Evolutionary conservation across 2,797 vertebrate species (phyloP).

Genomic region (Sebastes matsubarae): DNA sequence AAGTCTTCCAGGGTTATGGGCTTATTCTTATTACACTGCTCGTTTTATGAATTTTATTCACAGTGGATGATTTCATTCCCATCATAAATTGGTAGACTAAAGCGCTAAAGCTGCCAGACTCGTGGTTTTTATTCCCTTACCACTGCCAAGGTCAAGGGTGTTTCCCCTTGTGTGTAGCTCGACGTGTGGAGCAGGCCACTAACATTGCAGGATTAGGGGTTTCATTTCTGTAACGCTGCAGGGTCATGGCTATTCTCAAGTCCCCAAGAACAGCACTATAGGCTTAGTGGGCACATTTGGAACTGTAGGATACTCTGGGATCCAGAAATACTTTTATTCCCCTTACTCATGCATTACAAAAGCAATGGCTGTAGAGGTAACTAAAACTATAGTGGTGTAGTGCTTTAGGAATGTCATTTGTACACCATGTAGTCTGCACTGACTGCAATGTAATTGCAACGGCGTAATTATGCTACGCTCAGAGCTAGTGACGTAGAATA

Average conservation of each 20-base stretch:
- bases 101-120: constrained; percentile 30
- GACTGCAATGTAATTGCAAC: no score
- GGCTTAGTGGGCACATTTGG: constrained; percentile 6
- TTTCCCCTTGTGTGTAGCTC: constrained; percentile 1
- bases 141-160: constrained; percentile 35
- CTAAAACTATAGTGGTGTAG: not conserved
- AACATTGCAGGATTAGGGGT: constrained; percentile 32
- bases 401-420: no score
- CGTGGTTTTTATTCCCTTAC: constrained; percentile 21
- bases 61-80: constrained; percentile 24
- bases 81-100: constrained; percentile 19
- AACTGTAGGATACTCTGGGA: not conserved
- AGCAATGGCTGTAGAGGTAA: not conserved
- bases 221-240: constrained; percentile 27
- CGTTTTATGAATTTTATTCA: constrained; percentile 3
- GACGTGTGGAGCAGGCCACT: constrained; percentile 7
- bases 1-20: not conserved
- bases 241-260: constrained; percentile 10
- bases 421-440: no score
- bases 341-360: not conserved
- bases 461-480: fast-evolving
- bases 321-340: not conserved
- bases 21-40: not conserved
- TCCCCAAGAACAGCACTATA: not conserved
- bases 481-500: no score